phyloP scores from a whole-genome alignment of 2,797 vertebrate species.

The Chaetophractus vellerosus region DNA sequence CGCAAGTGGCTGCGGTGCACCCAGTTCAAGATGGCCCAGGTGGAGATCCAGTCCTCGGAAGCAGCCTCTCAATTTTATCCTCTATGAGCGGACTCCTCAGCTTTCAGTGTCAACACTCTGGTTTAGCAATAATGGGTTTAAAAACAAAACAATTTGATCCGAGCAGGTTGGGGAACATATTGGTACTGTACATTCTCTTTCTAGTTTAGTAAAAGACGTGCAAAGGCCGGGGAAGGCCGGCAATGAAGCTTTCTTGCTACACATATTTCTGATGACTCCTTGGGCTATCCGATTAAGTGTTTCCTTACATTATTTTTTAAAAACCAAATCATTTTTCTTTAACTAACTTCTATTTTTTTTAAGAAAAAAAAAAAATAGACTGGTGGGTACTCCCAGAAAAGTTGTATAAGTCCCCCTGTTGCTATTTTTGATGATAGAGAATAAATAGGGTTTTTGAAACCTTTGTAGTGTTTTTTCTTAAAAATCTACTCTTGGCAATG shows the following conservation, averaged over 20 bases:
- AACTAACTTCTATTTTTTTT: conserved; percentile 90
- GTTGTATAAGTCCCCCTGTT: conserved; percentile 88
- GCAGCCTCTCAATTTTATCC: conserved; percentile 99
- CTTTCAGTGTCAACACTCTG: conserved; percentile 86
- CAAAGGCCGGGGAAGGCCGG: conserved; percentile 79
- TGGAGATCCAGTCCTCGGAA: conserved; percentile 99
- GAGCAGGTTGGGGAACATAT: conserved; percentile 87
- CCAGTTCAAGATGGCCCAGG: conserved; percentile 99
- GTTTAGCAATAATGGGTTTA: conserved; percentile 91
- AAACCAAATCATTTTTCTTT: conserved; percentile 89
- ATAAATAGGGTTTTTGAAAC: conserved; percentile 89
- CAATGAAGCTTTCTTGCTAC: conserved; percentile 83
- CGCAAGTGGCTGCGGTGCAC: conserved; percentile 99
- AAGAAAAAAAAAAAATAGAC: conserved; percentile 87
- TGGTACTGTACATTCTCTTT: conserved; percentile 88
- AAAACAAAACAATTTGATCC: conserved; percentile 88
- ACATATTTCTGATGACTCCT: conserved; percentile 87
- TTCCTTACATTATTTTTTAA: conserved; percentile 91
- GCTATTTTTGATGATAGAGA: conserved; percentile 91
- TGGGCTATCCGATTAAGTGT: conserved; percentile 89
- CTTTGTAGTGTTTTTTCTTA: conserved; percentile 89
- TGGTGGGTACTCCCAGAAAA: conserved; percentile 88
- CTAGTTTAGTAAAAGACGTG: conserved; percentile 86
- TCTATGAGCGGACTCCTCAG: conserved; percentile 92
- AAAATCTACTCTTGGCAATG: conserved; percentile 89